A percentile compares a stretch with the other conserved stretches of the same genome.
Evolutionary conservation across 1,140 invertebrate species (phyloP).

Genomic region (Archivesica marissinica): DNA sequence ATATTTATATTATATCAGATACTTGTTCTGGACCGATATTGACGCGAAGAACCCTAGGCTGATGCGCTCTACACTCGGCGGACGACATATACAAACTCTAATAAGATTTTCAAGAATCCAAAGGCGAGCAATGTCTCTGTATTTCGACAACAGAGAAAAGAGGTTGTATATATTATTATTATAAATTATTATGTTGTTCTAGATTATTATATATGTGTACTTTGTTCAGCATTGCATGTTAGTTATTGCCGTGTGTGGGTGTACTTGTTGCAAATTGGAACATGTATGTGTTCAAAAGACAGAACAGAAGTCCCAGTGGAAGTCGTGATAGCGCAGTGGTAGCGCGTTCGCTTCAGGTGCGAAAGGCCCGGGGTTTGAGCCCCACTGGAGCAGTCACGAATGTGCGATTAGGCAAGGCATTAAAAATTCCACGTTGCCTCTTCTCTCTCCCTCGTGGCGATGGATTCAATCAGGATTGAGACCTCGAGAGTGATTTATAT

Average conservation of each 20-base stretch:
- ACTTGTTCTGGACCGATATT: slow-evolving; percentile 49
- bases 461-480: too few relatives aligned
- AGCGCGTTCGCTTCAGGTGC: too few relatives aligned
- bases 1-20: not conserved
- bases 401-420: too few relatives aligned
- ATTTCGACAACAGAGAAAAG: slow-evolving; percentile 7
- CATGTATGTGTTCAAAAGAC: too few relatives aligned
- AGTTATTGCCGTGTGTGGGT: not conserved
- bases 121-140: slow-evolving; percentile 10
- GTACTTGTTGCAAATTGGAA: not conserved
- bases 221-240: not conserved
- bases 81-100: not conserved
- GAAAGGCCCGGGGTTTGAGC: too few relatives aligned
- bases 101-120: not conserved
- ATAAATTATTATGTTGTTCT: not conserved
- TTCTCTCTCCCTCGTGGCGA: too few relatives aligned
- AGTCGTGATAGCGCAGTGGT: too few relatives aligned
- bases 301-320: too few relatives aligned
- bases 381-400: too few relatives aligned
- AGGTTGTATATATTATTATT: slow-evolving; percentile 11
- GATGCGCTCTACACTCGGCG: slow-evolving; percentile 30
- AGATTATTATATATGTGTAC: not conserved
- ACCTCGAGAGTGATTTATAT: too few relatives aligned
- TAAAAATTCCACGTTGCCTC: too few relatives aligned
- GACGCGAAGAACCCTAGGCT: not conserved